Evolutionary conservation across 1,140 invertebrate species (phyloP).

Genomic region (Hetaerina americana): DNA sequence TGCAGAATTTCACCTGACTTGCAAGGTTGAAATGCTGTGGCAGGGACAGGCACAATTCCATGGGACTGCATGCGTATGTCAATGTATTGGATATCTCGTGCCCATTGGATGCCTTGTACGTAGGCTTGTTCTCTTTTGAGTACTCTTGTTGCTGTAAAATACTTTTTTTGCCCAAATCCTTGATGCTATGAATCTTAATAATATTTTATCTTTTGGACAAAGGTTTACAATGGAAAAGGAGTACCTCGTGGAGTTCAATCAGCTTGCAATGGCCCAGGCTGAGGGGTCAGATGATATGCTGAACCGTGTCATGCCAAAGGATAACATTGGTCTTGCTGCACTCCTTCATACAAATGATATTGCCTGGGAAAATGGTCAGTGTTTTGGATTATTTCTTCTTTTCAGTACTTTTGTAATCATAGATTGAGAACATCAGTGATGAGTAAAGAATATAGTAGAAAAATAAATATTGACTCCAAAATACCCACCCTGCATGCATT

Average conservation of each 20-base stretch:
- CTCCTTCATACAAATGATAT: conserved; percentile 86
- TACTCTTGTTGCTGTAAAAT: too few relatives aligned
- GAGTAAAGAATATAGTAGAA: conserved; percentile 7
- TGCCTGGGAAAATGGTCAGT: conserved; percentile 78
- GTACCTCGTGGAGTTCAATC: conserved; percentile 95
- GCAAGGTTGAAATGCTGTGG: too few relatives aligned
- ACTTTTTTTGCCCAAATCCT: too few relatives aligned
- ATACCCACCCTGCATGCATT: too few relatives aligned
- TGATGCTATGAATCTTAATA: too few relatives aligned
- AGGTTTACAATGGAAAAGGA: conserved; percentile 92
- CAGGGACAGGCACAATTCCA: too few relatives aligned
- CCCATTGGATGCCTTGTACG: too few relatives aligned
- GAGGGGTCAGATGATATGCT: conserved; percentile 97
- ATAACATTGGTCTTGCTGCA: conserved; percentile 95
- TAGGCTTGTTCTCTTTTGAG: too few relatives aligned
- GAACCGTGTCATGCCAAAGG: conserved; percentile 98
- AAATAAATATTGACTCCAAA: not conserved
- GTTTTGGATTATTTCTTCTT: conserved; percentile 5
- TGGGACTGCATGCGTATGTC: too few relatives aligned
- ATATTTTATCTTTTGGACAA: too few relatives aligned
- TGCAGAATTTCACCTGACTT: too few relatives aligned
- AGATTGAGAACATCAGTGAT: not conserved
- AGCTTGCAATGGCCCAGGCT: conserved; percentile 94
- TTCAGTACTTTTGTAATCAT: conserved; percentile 7
- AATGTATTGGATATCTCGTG: too few relatives aligned